Conservation (phyloP, 2,113 vertebrate genomes). For the Lasiurus cinereus region DNA sequence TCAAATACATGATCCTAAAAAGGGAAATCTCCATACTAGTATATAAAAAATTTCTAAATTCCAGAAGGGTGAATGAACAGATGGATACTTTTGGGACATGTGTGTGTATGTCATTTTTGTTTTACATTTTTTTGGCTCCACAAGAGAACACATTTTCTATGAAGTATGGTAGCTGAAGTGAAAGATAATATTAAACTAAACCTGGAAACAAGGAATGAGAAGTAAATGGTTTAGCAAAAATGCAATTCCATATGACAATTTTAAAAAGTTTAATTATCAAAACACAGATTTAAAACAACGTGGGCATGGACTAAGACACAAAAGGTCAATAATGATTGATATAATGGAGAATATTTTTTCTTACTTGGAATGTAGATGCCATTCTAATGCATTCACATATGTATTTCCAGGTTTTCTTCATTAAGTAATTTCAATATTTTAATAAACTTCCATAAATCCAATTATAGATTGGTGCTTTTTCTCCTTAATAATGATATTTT, state of each 20-base stretch:
- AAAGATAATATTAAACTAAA: conserved; percentile 85
- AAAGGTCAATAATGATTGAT: conserved; percentile 68
- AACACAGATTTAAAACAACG: conserved; percentile 73
- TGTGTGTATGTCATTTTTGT: conserved; percentile 81
- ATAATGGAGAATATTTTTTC: conserved; percentile 57
- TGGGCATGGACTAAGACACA: not conserved
- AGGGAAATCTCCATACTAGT: conserved; percentile 78
- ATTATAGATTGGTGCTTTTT: not conserved
- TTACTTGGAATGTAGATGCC: not conserved
- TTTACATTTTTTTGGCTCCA: conserved; percentile 85
- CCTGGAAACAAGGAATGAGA: conserved; percentile 83
- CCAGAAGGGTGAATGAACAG: conserved; percentile 85
- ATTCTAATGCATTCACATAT: conserved; percentile 3
- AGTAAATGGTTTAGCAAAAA: conserved; percentile 84
- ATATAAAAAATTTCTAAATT: conserved; percentile 83
- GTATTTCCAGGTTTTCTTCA: conserved; percentile 12
- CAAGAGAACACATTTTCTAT: conserved; percentile 83
- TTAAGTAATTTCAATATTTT: conserved; percentile 64
- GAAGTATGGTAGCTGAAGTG: conserved; percentile 83
- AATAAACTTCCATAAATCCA: conserved; percentile 28
- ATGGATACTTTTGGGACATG: conserved; percentile 84
- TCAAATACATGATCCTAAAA: conserved; percentile 73
- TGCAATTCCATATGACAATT: conserved; percentile 79
- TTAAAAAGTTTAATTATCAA: conserved; percentile 79
- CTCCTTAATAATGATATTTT: not conserved